These are phyloP conservation scores for Xyrichtys novacula DNA, from an alignment of 2,797 vertebrate species.

Conservation along the genomic window DNA sequence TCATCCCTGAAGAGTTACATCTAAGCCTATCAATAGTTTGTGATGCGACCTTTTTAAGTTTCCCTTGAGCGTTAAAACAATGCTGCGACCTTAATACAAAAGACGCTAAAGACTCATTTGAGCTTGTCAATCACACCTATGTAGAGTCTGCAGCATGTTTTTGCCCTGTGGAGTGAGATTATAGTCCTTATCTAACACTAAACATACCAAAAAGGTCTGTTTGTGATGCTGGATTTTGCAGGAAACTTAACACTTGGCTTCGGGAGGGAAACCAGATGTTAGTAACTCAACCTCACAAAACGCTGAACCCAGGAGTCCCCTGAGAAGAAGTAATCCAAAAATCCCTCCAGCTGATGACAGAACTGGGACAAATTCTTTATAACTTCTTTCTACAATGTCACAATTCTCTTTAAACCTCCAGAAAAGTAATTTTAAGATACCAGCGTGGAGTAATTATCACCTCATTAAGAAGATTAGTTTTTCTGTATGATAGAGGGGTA, in stretches of 20 bases:
- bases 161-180: conserved; percentile 42
- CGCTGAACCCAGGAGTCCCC: not conserved
- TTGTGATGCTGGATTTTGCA: not conserved
- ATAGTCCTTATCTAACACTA: no score
- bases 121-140: conserved; percentile 37
- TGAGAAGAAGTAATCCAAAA: not conserved
- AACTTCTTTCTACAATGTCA: not conserved
- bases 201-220: not conserved
- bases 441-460: not conserved
- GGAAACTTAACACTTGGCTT: not conserved
- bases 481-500: not conserved
- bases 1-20: conserved; percentile 60
- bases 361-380: not conserved
- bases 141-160: conserved; percentile 48
- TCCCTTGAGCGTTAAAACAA: conserved; percentile 67
- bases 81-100: conserved; percentile 64
- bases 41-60: conserved; percentile 60
- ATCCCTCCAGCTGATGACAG: not conserved
- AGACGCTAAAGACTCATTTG: conserved; percentile 50
- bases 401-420: not conserved
- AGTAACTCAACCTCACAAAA: not conserved
- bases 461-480: not conserved
- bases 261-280: conserved; percentile 8
- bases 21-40: conserved; percentile 65
- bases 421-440: not conserved